Evolutionary conservation across 2,113 vertebrate species (phyloP), one percentile per base, ranked within the genome.

Genomic region (Paratilapia polleni): DNA sequence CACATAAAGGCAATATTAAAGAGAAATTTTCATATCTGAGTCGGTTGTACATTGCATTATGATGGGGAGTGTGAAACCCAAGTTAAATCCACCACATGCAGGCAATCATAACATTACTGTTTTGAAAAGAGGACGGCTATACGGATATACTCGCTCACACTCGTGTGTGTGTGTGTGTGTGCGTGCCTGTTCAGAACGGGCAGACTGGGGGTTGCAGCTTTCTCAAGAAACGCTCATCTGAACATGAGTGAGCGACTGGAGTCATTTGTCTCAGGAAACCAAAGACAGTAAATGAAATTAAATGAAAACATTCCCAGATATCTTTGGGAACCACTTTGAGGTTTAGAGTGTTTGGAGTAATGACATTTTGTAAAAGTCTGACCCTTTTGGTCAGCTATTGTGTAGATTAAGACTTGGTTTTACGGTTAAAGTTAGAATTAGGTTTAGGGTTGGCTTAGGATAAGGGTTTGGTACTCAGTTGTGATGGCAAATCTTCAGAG

Each of bases 1-100:
- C 54, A 85, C 19, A 80, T 56, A 24, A 10, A 82, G 15, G 2
- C 26, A 56, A 58, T 34, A 83, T 68, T 84, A 82, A 91, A 91
- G 2, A 60, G 2, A 54, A 1, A 2, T 64, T 22, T 14, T 19
- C 0, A 64, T 31, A 11, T 38, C 14, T 28, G 24, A 73, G 10
- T 56, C 15, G 19, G 3, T 73, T 73, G 22, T 57, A 10, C 19
- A 36, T 59, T 1, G 0, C 52, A 62, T 22, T 81, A 22, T 79
- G 41, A 49, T 49, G 41, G 41, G 22, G 24, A 12, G 22, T 49
- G 64, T 28, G 0, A 26, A 41, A 11, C 9, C 38, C 9, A 36
- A 5, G 43, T 14, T 17, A 17, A 49, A 5, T 52, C 19, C 47
- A 73, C 26, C 47, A 6, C 47, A 36, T 36, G 8, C 36, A 36